Evolutionary conservation across 1,140 invertebrate species (phyloP), one percentile per base, ranked within the genome.

Genomic region (Psix sp.): DNA sequence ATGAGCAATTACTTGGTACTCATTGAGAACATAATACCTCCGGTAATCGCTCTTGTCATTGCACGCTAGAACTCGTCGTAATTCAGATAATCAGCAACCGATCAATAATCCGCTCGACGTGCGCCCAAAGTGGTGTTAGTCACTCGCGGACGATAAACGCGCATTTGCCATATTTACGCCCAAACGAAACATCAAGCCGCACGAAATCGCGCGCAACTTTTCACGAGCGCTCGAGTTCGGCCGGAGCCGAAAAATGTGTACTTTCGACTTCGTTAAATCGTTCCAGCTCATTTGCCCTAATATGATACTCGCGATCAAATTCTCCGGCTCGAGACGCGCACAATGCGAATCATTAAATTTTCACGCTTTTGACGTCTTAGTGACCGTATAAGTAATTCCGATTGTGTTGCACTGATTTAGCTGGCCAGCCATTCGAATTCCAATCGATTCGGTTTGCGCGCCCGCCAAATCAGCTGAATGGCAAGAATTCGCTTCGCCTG

Each of bases 1-100:
- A 57, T 54, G 63, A 74, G 45, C 65, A 59, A 70, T 75, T 75
- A 70, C 46, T 65, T 54, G 57, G 56, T 54, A 62, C 36, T n/a
- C 26, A 56, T 62, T 66, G 29, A 26, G 40, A 43, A 36, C 35
- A 56, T 56, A 74, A 74, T 62, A 40, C 56, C 46, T 1, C 17
- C 24, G 38, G 49, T 63, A 68, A 74, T 74, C 59, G 43, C 65
- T 60, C 26, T 70, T 59, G 60, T 65, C 45, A 52, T 52, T 60
- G 45, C 35, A 54, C 11, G 36, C 46, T 43, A 24, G 54, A 54
- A 62, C 48, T 70, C 57, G 51, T 62, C 65, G 45, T 65, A 60
- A 66, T 67, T 67, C 56, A 39, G 49, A 74, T 68, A 68, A 74
- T 68, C 57, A 60, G 63, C 36, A 31, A 14, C 51, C 49, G 57